Conservation (phyloP, 2,888 invertebrate genomes). For the Odontomyia ornata region DNA sequence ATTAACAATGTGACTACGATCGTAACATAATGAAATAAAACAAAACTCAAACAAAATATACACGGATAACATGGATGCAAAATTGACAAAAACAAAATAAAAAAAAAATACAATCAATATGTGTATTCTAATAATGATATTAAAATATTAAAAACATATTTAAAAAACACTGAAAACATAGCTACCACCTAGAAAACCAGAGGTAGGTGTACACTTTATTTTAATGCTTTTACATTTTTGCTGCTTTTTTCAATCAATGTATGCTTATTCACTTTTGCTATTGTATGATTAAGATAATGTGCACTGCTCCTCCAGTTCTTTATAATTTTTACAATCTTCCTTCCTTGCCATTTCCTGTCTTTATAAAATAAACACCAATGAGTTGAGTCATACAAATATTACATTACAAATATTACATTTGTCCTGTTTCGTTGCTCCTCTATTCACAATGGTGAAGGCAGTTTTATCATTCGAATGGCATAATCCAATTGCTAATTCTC, state of each 20-base stretch:
- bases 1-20: neutral
- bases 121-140: conserved; percentile 34
- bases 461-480: too few species aligned
- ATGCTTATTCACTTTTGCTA: neutral
- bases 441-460: too few species aligned
- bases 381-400: too few species aligned
- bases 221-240: conserved; percentile 16
- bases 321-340: neutral
- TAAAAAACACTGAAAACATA: conserved; percentile 56
- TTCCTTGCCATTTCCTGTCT: neutral
- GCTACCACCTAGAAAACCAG: conserved; percentile 89
- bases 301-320: neutral
- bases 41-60: neutral
- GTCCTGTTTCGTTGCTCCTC: too few species aligned
- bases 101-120: too few species aligned
- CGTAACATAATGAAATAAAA: conserved; percentile 1
- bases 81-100: neutral
- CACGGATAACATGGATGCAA: neutral
- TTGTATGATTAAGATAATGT: conserved; percentile 24
- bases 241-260: neutral
- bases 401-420: too few species aligned
- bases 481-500: too few species aligned
- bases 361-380: too few species aligned
- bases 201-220: conserved; percentile 73
- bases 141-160: conserved; percentile 41